Percentiles rank a stretch among this genome's conserved stretches.
These are phyloP conservation scores for Latrodectus geometricus DNA, from an alignment of 1,140 invertebrate genomes.

Conservation along the genomic window DNA sequence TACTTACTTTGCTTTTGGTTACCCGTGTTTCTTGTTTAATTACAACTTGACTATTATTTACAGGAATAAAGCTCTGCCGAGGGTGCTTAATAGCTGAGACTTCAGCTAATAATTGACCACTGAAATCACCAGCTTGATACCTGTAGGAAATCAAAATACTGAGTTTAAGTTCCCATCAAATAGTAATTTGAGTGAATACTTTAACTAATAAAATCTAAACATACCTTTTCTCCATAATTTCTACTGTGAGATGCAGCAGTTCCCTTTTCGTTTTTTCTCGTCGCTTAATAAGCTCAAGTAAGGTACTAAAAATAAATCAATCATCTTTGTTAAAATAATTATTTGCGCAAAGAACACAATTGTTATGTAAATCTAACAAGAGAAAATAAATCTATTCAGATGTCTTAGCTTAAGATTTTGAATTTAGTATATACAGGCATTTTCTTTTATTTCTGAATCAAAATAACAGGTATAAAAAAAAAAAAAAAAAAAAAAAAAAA, in stretches of 20 bases:
- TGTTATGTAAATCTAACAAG: neutral
- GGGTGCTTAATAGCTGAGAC: conserved; percentile 77
- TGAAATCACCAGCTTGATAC: conserved; percentile 89
- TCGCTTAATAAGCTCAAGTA: conserved; percentile 90
- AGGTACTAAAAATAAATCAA: conserved; percentile 70
- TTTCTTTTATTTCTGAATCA: no score
- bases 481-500: no score
- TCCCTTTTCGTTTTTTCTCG: conserved; percentile 94
- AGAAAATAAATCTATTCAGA: neutral
- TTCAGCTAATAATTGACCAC: conserved; percentile 84
- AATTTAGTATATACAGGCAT: no score
- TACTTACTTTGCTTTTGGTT: conserved; percentile 52
- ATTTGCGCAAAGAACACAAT: no score
- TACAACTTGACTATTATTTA: conserved; percentile 66
- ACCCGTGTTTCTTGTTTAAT: conserved; percentile 61
- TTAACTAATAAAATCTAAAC: neutral
- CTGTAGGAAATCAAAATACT: conserved; percentile 68
- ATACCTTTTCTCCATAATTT: conserved; percentile 85
- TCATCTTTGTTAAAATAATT: no score
- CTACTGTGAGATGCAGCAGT: conserved; percentile 88
- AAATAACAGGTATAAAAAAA: no score
- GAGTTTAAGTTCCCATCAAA: no score
- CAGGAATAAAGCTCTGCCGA: conserved; percentile 82
- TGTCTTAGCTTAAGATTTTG: no score
- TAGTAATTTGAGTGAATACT: no score